Percentiles rank a stretch among this genome's conserved stretches.
Conservation (phyloP, 2,888 invertebrate species). For the Heliconius hortense region DNA sequence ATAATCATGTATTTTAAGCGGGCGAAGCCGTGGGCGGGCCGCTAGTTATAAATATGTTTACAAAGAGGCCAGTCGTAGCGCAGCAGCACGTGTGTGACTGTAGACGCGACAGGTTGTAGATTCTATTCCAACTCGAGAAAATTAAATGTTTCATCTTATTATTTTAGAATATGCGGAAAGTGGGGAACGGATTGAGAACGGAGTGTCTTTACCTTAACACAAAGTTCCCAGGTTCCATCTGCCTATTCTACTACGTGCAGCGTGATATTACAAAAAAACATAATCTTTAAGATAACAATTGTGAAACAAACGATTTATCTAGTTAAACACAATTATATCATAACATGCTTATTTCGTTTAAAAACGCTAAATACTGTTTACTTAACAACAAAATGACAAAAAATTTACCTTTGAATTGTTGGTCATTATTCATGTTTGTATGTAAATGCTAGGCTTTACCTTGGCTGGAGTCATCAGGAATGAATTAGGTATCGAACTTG, state of each 20-base stretch:
- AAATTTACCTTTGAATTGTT: slow-evolving; percentile 59
- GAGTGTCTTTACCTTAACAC: neutral
- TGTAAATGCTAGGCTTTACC: slow-evolving; percentile 65
- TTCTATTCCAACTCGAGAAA: too few species aligned
- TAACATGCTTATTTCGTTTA: neutral
- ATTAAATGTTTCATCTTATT: too few species aligned
- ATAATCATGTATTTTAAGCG: too few species aligned
- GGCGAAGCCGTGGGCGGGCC: too few species aligned
- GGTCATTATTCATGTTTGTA: slow-evolving; percentile 75
- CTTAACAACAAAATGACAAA: slow-evolving; percentile 55
- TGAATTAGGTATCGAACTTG: slow-evolving; percentile 76
- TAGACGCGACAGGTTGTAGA: too few species aligned
- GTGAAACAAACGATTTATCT: slow-evolving; percentile 21
- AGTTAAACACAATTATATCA: neutral
- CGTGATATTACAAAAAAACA: neutral
- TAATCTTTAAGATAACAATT: slow-evolving; percentile 32
- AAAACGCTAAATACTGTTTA: neutral
- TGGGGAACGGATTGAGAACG: too few species aligned
- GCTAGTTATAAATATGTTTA: too few species aligned
- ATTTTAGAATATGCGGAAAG: too few species aligned
- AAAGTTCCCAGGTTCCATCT: neutral
- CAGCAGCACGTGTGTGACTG: too few species aligned
- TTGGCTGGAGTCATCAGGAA: slow-evolving; percentile 67
- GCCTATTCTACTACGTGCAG: too few species aligned
- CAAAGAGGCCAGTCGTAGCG: too few species aligned